Base-by-base conservation (phyloP, 2,888 invertebrate genomes). In the Eretmocerus hayati region DNA sequence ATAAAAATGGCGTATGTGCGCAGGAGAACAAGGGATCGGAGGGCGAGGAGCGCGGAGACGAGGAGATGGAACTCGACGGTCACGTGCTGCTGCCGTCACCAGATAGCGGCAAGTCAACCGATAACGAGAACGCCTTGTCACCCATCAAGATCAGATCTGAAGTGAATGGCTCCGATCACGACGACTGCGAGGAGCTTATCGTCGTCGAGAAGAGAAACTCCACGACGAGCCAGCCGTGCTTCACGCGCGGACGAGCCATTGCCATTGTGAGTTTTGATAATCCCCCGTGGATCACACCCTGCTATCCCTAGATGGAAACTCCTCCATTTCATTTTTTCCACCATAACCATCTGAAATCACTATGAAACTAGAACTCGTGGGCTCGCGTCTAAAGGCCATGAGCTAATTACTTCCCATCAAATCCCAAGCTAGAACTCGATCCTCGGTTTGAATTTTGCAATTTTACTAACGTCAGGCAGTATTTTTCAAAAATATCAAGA, bases 211-310 rank as follows among this genome's bases (percentile, higher is more conserved):
- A 74, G 49, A 63, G 53, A 26, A 47, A 13, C 19, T 32, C 70
- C 38, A 63, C 67, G 23, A 69, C 74, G 43, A n/a, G n/a, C n/a
- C 75, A 75, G 58, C 73, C 75, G 36, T 77, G 77, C 62, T 77
- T 77, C 59, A 73, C 77, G 69, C 5, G n/a, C 16, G 77, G 76
- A 59, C 77, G 76, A 61, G 75, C 77, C 20, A 66, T 78, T 56
- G 76, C 75, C 62, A 76, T 77, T 62, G 77, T 77, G 55, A 77
- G 76, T 22, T 11, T 21, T n/a, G n/a, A n/a, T n/a, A n/a, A n/a
- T n/a, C n/a, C n/a, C n/a, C n/a, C n/a, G n/a, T n/a, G n/a, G n/a
- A n/a, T n/a, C n/a, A n/a, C n/a, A n/a, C n/a, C n/a, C n/a, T n/a
- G n/a, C n/a, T n/a, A n/a, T n/a, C n/a, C n/a, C n/a, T n/a, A n/a